These are phyloP conservation scores for Drosophila rellima DNA, from an alignment of 2,888 invertebrate genomes.

Conservation along the genomic window DNA sequence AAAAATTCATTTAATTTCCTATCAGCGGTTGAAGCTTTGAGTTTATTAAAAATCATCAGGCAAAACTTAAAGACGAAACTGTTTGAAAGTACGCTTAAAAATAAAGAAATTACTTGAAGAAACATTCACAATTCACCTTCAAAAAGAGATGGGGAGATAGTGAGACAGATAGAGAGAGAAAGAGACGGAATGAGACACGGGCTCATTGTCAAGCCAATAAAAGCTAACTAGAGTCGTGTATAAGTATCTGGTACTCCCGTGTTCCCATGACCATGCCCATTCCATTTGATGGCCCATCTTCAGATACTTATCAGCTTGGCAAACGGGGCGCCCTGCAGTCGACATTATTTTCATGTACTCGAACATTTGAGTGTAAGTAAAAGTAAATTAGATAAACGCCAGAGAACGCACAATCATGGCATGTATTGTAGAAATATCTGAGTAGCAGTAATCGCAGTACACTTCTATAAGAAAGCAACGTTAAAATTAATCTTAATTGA, in stretches of 20 bases:
- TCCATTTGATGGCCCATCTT: conserved; percentile 31
- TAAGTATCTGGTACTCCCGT: conserved; percentile 9
- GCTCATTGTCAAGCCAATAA: conserved; percentile 79
- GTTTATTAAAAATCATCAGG: conserved; percentile 73
- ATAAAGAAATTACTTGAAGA: conserved; percentile 33
- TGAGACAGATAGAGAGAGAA: not conserved
- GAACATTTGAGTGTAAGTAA: conserved; percentile 68
- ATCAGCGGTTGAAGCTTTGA: conserved; percentile 56
- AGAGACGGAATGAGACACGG: conserved; percentile 48
- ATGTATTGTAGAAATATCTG: conserved; percentile 42
- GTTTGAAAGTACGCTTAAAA: conserved; percentile 5
- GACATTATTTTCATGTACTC: conserved; percentile 35
- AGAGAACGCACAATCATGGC: conserved; percentile 69
- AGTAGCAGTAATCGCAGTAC: conserved; percentile 34
- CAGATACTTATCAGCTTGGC: conserved; percentile 57
- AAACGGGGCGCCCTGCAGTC: conserved; percentile 61
- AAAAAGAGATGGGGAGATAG: not conserved
- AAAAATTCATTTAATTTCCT: conserved; percentile 31
- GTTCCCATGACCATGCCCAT: conserved; percentile 24
- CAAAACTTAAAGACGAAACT: conserved; percentile 7
- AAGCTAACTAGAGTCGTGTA: conserved; percentile 30
- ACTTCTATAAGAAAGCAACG: conserved; percentile 43
- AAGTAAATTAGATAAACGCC: conserved; percentile 80
- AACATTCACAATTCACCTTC: conserved; percentile 61
- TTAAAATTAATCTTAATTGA: conserved; percentile 80